A percentile compares a stretch with the other conserved stretches of the same genome.
Evolutionary conservation across 2,113 vertebrate species (phyloP).

Genomic region (Loxodonta africana): DNA sequence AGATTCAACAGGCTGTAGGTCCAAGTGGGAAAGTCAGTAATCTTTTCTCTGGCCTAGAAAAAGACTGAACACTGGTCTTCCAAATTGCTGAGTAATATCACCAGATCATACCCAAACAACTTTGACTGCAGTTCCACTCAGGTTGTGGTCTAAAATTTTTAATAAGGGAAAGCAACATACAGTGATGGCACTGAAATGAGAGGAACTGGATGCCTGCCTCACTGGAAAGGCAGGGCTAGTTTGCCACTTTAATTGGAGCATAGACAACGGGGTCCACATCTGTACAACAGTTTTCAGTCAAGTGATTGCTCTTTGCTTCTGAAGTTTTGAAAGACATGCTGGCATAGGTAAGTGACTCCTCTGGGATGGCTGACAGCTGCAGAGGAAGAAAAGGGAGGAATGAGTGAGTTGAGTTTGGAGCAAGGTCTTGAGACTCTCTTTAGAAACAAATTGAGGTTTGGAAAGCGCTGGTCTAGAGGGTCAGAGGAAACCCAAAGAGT

Average conservation of each 20-base stretch:
- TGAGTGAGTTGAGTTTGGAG: background rate
- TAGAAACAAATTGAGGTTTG: background rate
- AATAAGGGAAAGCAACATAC: background rate
- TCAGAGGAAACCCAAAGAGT: background rate
- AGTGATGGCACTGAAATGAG: background rate
- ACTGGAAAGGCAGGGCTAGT: background rate
- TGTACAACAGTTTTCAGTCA: background rate
- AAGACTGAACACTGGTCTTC: background rate
- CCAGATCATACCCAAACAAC: background rate
- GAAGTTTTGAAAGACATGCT: conserved; percentile 16
- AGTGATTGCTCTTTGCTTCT: background rate
- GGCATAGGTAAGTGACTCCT: conserved; percentile 43
- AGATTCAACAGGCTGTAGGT: background rate
- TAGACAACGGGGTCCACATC: conserved; percentile 3
- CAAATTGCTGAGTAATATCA: background rate
- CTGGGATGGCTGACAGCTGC: conserved; percentile 23
- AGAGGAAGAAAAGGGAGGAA: background rate
- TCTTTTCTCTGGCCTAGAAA: background rate
- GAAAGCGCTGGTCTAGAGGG: background rate
- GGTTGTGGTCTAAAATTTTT: background rate
- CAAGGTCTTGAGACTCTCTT: background rate
- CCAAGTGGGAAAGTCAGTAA: background rate
- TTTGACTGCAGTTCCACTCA: background rate
- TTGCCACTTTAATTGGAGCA: conserved; percentile 33
- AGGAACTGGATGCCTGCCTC: background rate